phyloP scores from a whole-genome alignment of 2,888 invertebrate species.

The Agrochola lota region DNA sequence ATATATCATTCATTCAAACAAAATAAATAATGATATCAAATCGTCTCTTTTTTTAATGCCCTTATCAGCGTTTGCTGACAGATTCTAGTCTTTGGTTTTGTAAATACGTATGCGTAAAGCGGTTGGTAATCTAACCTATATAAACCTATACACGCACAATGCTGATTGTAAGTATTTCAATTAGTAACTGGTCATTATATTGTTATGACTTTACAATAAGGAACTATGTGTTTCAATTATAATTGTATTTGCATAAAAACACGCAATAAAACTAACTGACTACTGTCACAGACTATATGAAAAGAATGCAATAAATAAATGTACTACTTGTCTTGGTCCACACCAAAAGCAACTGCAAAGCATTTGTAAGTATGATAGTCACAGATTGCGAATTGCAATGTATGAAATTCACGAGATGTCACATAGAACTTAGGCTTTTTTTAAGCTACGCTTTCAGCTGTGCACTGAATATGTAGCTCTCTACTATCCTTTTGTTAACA shows the following conservation, averaged over 20 bases:
- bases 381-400: not conserved
- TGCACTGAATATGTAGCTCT: not conserved
- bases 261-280: not conserved
- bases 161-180: not conserved
- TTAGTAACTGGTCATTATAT: not conserved
- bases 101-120: not conserved
- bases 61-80: not conserved
- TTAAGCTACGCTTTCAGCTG: not conserved
- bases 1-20: no score
- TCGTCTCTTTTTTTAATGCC: no score
- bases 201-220: constrained; percentile 19
- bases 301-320: not conserved
- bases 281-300: not conserved
- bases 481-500: not conserved
- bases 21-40: not conserved
- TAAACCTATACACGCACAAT: not conserved
- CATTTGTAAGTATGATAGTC: not conserved
- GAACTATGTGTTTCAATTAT: constrained; percentile 27
- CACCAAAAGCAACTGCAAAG: not conserved
- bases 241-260: constrained; percentile 35
- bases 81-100: no score
- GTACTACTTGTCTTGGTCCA: not conserved
- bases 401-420: not conserved
- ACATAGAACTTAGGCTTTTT: not conserved
- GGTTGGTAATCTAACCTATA: not conserved